Evolutionary conservation across 2,113 vertebrate species (phyloP), one percentile per base, ranked within the genome.

Genomic region (Butorides virescens): DNA sequence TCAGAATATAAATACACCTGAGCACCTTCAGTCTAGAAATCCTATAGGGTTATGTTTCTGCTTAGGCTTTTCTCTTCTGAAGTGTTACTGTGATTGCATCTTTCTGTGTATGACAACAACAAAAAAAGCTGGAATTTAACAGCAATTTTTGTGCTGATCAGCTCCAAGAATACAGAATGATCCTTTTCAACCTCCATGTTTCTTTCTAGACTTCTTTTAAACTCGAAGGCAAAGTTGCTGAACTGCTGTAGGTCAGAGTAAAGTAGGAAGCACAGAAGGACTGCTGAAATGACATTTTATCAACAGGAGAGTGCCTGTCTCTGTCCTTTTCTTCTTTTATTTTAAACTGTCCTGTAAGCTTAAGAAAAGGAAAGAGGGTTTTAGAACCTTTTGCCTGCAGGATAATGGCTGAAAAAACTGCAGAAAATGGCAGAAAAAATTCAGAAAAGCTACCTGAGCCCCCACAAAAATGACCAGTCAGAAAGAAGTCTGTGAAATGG

Each of bases 371-470:
- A 71, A 62, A 92, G 34, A 73, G 46, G 25, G 59, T 86, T 94
- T 95, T 83, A 84, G 71, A 96, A 49, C 70, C 49, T 93, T 94
- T 90, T 91, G 73, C 55, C 76, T 88, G 88, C 55, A 83, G 70
- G 79, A 78, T 94, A 89, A 86, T 90, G 93, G 82, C 39, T 80
- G 85, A 94, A 93, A 95, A 59, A 80, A 79, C 63, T 87, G 59
- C 37, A 86, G 93, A 93, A 93, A 97, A 94, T 94, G 70, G 71
- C 42, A 88, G 67, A 87, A 95, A 96, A 94, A 68, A 4, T 82
- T 93, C 1, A 0, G 55, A 56, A 94, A 77, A 62, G 36, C 86
- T 91, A 85, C 84, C 74, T 72, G 44, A 94, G 13, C 49, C 47
- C 75, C n/a, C 44, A 70, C 56, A 88, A 93, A 92, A 92, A 93